Evolutionary conservation across 2,797 vertebrate species (phyloP).

Genomic region (Hemitrygon akajei): DNA sequence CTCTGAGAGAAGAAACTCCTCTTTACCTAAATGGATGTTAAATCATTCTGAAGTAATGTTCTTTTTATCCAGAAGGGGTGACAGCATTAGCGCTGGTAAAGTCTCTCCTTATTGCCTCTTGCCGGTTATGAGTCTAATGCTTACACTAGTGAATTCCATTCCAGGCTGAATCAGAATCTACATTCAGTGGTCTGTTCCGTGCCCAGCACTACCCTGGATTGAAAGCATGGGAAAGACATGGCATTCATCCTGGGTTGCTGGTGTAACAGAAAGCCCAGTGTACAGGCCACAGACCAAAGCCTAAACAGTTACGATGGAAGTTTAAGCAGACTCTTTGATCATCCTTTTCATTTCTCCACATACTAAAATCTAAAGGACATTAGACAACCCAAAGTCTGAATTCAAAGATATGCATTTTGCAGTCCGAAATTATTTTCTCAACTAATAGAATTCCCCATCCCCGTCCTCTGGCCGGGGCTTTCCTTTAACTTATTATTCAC

Average conservation of each 20-base stretch:
- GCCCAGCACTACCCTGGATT: neutral
- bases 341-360: no score
- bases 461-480: neutral
- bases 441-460: neutral
- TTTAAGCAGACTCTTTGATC: neutral
- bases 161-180: neutral
- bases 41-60: no score
- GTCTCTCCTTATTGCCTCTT: neutral
- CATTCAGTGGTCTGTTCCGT: neutral
- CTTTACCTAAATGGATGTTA: no score
- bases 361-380: neutral
- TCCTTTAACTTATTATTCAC: neutral
- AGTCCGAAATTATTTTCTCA: neutral
- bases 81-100: neutral
- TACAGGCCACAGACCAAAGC: neutral
- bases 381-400: neutral
- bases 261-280: neutral
- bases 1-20: no score
- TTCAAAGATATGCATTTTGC: neutral
- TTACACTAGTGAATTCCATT: no score
- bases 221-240: neutral
- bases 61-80: no score
- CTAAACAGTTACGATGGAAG: neutral
- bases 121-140: neutral
- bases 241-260: neutral